Conservation (phyloP, 2,888 invertebrate species). For the Catocala sponsa region DNA sequence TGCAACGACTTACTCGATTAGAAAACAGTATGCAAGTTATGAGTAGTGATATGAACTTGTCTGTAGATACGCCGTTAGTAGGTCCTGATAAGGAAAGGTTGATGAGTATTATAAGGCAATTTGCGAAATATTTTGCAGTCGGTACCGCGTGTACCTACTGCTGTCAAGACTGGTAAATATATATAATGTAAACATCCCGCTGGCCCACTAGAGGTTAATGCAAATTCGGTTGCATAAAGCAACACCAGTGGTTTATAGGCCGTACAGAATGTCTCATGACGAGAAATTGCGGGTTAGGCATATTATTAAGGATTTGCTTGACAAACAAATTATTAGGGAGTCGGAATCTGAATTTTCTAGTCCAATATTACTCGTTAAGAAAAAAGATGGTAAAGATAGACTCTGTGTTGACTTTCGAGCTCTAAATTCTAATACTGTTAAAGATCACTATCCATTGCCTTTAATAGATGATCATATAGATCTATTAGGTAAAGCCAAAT, state of each 20-base stretch:
- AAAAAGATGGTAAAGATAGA: conserved; percentile 10
- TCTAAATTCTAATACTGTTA: conserved; percentile 8
- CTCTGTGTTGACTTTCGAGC: conserved; percentile 14
- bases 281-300: conserved; percentile 2
- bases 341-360: conserved; percentile 10
- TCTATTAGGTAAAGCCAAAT: conserved; percentile 30
- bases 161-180: conserved; percentile 9
- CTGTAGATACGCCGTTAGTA: neutral
- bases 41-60: neutral
- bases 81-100: neutral
- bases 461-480: conserved; percentile 41
- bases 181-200: too few relatives aligned
- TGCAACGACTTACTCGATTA: conserved; percentile 24
- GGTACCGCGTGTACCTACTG: conserved; percentile 8
- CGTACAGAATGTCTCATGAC: conserved; percentile 2
- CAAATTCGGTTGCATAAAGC: neutral
- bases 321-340: conserved; percentile 9
- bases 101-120: conserved; percentile 8
- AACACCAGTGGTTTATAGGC: conserved; percentile 3
- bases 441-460: conserved; percentile 29
- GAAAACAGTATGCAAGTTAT: neutral
- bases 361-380: conserved; percentile 8
- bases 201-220: too few relatives aligned
- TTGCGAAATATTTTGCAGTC: neutral
- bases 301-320: conserved; percentile 2